These are phyloP conservation scores for Takifugu rubripes DNA, from an alignment of 2,797 vertebrate genomes.

Conservation along the genomic window DNA sequence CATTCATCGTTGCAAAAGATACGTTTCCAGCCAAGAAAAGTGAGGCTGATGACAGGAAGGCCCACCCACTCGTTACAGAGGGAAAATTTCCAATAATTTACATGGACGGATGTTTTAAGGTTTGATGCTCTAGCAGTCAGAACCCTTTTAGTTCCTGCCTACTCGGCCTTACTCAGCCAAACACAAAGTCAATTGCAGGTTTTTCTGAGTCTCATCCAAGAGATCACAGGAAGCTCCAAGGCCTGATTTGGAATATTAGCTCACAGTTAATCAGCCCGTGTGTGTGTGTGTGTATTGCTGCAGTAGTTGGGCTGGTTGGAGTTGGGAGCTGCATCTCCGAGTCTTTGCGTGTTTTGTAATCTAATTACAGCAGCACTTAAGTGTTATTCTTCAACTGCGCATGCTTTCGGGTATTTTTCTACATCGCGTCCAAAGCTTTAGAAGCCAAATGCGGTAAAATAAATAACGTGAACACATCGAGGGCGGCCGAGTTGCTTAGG, in stretches of 20 bases:
- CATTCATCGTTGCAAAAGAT: conserved; percentile 37
- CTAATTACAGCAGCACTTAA: conserved; percentile 25
- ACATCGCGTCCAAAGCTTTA: conserved; percentile 5
- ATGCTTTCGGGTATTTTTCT: not conserved
- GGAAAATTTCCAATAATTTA: conserved; percentile 40
- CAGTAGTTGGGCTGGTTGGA: too few species aligned
- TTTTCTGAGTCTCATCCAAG: conserved; percentile 72
- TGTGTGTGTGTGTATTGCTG: too few species aligned
- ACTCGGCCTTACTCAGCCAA: conserved; percentile 41
- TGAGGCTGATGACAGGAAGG: conserved; percentile 62
- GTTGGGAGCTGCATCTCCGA: not conserved
- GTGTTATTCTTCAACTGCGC: not conserved
- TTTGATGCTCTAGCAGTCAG: conserved; percentile 2
- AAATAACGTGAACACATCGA: conserved; percentile 8
- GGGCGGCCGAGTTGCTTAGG: not conserved
- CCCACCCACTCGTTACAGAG: conserved; percentile 44
- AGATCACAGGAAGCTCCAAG: conserved; percentile 52
- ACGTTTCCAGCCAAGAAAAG: conserved; percentile 48
- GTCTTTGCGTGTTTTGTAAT: conserved; percentile 19
- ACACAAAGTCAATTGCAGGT: conserved; percentile 69
- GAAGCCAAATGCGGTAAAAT: conserved; percentile 21
- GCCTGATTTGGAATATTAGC: conserved; percentile 36
- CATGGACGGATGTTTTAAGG: conserved; percentile 43
- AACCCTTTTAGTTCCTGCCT: too few species aligned
- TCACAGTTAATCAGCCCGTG: too few species aligned